Evolutionary conservation across 2,888 invertebrate genomes (phyloP), one percentile per base, ranked within the genome.

Genomic region (Priocnemis perturbator): DNA sequence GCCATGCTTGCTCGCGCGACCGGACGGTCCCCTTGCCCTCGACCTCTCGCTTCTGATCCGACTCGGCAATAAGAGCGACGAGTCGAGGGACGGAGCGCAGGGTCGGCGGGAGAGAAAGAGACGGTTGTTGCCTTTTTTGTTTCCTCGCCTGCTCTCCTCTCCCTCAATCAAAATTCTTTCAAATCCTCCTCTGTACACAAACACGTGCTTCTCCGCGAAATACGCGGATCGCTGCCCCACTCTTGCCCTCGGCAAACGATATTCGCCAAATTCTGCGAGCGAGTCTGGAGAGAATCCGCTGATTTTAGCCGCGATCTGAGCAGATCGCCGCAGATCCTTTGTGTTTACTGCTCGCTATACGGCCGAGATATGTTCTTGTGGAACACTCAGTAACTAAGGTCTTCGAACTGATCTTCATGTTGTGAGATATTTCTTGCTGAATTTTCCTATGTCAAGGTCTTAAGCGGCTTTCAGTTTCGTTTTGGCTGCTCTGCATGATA

Each of bases 1-100:
- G 83, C 84, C 83, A 84, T 84, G 83, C 83, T 82, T 84, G 78
- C 68, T 74, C 66, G 60, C 75, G 67, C 77, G 71, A 74, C 81
- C 79, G 82, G 77, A 70, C 64, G 67, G 71, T 67, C 74, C 73
- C 75, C 69, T 77, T 68, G 67, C 66, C 76, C 76, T 80, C 81
- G 76, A 68, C 74, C 73, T 76, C 79, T 11, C 67, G 66, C 63
- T 64, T 68, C 45, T 67, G 64, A 37, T 52, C 47, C 64, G 37
- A 61, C 56, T 9, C 63, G 19, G 48, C 69, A 64, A 50, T 64
- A 65, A 60, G 61, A 66, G 59, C 60, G 61, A 66, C 56, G 72
- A 69, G 48, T 58, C 20, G 7, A 37, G 47, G 60, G 52, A 61
- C 44, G 55, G 44, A 56, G 59, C n/a, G n/a, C n/a, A n/a, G n/a